These are phyloP conservation scores for Penelope pileata DNA, from an alignment of 2,113 vertebrate genomes.

Conservation along the genomic window DNA sequence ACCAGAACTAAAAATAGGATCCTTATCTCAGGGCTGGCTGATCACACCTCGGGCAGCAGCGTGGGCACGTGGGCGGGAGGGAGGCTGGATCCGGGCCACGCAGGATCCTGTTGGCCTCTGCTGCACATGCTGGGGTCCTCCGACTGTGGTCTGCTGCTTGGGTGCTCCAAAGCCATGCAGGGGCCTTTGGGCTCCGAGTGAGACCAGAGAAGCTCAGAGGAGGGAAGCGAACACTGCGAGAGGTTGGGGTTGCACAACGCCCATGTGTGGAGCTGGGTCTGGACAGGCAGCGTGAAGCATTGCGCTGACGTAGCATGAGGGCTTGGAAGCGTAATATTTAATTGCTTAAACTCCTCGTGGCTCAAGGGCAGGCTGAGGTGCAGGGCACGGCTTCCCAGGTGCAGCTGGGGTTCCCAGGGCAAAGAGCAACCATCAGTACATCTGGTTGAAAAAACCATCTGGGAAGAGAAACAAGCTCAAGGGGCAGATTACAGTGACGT, in stretches of 20 bases:
- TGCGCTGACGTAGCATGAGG: fast-evolving
- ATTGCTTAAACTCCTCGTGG: neutral
- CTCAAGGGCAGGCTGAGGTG: neutral
- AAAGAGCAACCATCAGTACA: too few species aligned
- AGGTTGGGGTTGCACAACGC: neutral
- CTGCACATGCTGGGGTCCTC: too few species aligned
- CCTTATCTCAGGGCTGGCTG: neutral
- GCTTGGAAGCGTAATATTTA: neutral
- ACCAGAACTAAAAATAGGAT: neutral
- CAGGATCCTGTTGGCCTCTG: neutral
- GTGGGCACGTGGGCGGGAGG: neutral
- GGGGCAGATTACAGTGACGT: neutral
- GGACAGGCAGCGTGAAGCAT: fast-evolving
- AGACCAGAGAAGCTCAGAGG: neutral
- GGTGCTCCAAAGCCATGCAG: neutral
- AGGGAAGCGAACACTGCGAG: neutral
- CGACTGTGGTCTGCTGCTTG: too few species aligned
- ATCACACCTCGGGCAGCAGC: neutral
- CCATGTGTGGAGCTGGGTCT: neutral
- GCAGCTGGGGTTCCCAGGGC: neutral
- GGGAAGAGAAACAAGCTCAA: neutral
- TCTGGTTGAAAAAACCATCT: neutral
- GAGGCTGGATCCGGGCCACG: neutral
- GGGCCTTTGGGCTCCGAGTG: neutral
- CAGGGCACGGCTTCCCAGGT: neutral